These are phyloP conservation scores for Pelochelys cantorii DNA, from an alignment of 2,797 vertebrate species.

Conservation along the genomic window DNA sequence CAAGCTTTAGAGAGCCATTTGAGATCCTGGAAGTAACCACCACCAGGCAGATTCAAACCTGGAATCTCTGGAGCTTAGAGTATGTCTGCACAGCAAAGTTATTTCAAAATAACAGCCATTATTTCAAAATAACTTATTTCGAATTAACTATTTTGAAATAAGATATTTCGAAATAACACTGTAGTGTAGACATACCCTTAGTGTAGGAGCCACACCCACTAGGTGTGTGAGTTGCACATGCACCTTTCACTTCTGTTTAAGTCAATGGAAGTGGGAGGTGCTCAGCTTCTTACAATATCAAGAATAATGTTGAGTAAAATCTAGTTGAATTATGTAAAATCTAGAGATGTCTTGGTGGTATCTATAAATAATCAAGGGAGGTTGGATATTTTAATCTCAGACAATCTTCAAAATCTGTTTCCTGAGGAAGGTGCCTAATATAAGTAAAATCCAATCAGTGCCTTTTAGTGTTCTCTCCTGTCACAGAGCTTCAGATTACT, in stretches of 20 bases:
- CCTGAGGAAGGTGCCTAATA: constrained; percentile 46
- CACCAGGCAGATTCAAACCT: too few species aligned
- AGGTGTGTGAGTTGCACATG: too few species aligned
- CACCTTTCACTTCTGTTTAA: not conserved
- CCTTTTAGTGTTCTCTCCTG: constrained; percentile 59
- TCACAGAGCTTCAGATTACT: constrained; percentile 64
- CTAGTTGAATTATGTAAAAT: not conserved
- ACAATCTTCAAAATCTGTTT: constrained; percentile 42
- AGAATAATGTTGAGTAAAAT: not conserved
- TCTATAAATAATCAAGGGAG: constrained; percentile 31
- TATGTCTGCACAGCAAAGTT: too few species aligned
- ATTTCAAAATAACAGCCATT: too few species aligned
- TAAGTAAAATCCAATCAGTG: constrained; percentile 61
- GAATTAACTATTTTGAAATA: too few species aligned
- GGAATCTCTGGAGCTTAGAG: too few species aligned
- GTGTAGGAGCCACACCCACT: too few species aligned
- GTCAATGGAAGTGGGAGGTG: not conserved
- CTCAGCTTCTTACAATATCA: not conserved
- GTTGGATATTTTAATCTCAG: constrained; percentile 27
- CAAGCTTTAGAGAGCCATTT: too few species aligned
- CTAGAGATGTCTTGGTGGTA: not conserved
- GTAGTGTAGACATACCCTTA: too few species aligned
- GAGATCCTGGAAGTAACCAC: too few species aligned
- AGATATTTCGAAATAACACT: too few species aligned
- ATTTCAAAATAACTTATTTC: too few species aligned